These are phyloP conservation scores for Melinaea marsaeus DNA, from an alignment of 2,888 invertebrate genomes.

Conservation along the genomic window DNA sequence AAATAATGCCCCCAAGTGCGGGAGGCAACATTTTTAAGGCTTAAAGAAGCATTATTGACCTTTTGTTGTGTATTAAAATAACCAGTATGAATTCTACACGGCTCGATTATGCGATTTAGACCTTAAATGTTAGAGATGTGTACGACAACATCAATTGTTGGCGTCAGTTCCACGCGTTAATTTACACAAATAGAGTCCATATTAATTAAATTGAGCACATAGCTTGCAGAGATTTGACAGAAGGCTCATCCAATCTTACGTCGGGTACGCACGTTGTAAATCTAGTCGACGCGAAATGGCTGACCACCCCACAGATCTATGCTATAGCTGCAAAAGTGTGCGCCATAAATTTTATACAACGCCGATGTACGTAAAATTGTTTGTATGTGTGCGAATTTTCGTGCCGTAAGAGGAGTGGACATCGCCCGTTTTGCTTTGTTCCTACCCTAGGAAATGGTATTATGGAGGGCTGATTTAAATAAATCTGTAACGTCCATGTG, in stretches of 20 bases:
- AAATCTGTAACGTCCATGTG: slow-evolving; percentile 58
- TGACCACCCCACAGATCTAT: slow-evolving; percentile 70
- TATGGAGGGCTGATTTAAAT: slow-evolving; percentile 64
- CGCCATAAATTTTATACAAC: slow-evolving; percentile 76
- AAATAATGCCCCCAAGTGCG: slow-evolving; percentile 66
- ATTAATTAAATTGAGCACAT: slow-evolving; percentile 35
- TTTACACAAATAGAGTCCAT: slow-evolving; percentile 34
- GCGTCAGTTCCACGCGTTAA: slow-evolving; percentile 31
- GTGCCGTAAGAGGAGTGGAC: slow-evolving; percentile 68
- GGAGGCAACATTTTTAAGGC: slow-evolving; percentile 40
- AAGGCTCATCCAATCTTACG: slow-evolving; percentile 57
- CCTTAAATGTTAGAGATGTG: slow-evolving; percentile 9
- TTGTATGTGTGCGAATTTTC: slow-evolving; percentile 69
- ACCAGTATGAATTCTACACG: too few relatives aligned
- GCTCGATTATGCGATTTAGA: neutral
- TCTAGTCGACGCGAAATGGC: slow-evolving; percentile 76
- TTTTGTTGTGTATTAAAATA: slow-evolving; percentile 21
- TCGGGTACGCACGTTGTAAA: slow-evolving; percentile 71
- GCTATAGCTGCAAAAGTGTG: slow-evolving; percentile 74
- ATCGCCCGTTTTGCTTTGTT: slow-evolving; percentile 68
- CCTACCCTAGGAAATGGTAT: slow-evolving; percentile 48
- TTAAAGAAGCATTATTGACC: slow-evolving; percentile 36
- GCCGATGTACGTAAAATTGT: slow-evolving; percentile 72
- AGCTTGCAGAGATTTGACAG: slow-evolving; percentile 36
- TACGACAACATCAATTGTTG: slow-evolving; percentile 27